Percentiles rank a stretch among this genome's conserved stretches.
Evolutionary conservation across 2,888 invertebrate species (phyloP).

Genomic region (Netelia fuscicornis): DNA sequence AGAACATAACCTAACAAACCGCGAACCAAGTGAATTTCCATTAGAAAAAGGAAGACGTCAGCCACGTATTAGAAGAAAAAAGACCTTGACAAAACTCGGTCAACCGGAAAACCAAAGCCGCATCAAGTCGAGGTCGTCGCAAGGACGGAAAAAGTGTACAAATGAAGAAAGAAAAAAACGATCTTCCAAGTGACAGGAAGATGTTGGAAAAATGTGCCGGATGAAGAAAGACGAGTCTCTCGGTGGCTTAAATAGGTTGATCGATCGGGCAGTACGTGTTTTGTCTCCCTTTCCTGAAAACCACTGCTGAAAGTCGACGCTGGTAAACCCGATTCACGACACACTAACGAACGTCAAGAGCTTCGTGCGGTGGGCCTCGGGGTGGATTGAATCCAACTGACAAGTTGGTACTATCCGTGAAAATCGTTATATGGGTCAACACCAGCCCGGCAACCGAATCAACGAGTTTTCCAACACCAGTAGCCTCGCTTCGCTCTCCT

Average conservation of each 20-base stretch:
- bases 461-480: conserved; percentile 29
- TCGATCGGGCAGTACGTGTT: conserved; percentile 48
- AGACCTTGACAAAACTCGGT: too few relatives aligned
- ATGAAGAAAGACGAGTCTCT: conserved; percentile 3
- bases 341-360: neutral
- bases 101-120: too few relatives aligned
- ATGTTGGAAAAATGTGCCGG: neutral
- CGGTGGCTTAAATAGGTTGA: conserved; percentile 42
- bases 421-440: conserved; percentile 77
- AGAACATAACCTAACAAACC: conserved; percentile 3
- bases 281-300: conserved; percentile 31
- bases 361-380: conserved; percentile 1
- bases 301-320: neutral
- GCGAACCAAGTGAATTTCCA: neutral
- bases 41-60: too few relatives aligned
- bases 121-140: too few relatives aligned
- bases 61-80: too few relatives aligned
- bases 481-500: conserved; percentile 35
- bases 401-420: conserved; percentile 16
- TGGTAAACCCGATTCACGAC: conserved; percentile 8
- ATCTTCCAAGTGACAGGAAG: neutral
- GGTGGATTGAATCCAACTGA: neutral
- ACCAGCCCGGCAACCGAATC: conserved; percentile 74
- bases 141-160: too few relatives aligned
- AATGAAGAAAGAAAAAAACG: neutral